Base-by-base conservation (phyloP, 2,113 vertebrate species). In the Rhea americana region DNA sequence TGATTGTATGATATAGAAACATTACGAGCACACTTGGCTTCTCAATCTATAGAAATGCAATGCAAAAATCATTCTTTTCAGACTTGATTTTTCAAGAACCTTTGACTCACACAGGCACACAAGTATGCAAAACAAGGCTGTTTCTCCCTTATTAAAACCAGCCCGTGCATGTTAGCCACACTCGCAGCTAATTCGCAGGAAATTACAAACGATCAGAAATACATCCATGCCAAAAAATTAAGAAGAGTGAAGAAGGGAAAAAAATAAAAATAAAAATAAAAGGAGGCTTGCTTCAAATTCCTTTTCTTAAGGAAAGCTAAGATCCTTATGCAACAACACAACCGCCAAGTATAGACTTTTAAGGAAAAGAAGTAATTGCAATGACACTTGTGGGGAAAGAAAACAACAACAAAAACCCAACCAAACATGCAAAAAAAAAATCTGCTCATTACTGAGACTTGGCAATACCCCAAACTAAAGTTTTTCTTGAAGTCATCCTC, bases 91-190 rank as follows among this genome's bases (percentile, higher is more conserved):
- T 83, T 35, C 35, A 65, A 58, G 75, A 58, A 35, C 5, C 17
- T 50, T 35, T 13, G 48, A 59, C 37, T 30, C 22, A 51, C 9
- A 35, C 53, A 39, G 55, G 51, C 24, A 51, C 3, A 2, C 4
- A 15, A 0, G 1, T 4, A 32, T 3, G 50, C 16, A 53, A 86
- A 73, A 19, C 10, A 5, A 30, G 22, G 32, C 15, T 4, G 3
- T 30, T 65, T 70, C 18, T 63, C 13, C n/a, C 35, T 15, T 50
- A 18, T 9, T 39, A 14, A 63, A 68, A 43, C 0, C 24, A 41
- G 35, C 9, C 45, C 1, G 0, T 7, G 61, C 13, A 11, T 9
- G 18, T 56, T 51, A 37, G 48, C 75, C 50, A 13, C 5, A 37
- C 10, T 48, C 47, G 30, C 16, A 50, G n/a, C 18, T 43, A 35